A percentile compares a stretch with the other conserved stretches of the same genome.
Conservation (phyloP, 2,113 vertebrate species). For the Prunella himalayana region DNA sequence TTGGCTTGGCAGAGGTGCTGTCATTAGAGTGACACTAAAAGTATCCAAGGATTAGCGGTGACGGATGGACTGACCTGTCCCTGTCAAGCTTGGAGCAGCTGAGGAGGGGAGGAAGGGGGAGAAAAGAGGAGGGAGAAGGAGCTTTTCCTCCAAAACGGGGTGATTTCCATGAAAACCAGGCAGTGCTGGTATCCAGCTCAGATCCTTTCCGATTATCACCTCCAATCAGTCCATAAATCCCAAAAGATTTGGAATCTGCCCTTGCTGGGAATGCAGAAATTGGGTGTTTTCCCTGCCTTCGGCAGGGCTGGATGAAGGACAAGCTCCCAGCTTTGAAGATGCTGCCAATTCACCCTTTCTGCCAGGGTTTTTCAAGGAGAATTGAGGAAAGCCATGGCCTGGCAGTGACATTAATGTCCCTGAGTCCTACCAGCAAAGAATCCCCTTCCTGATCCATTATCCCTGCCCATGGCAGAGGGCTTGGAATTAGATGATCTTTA, state of each 20-base stretch:
- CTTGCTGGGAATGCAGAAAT: background rate
- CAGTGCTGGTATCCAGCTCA: background rate
- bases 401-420: background rate
- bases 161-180: background rate
- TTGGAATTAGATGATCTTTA: background rate
- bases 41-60: constrained; percentile 40
- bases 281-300: background rate
- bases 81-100: constrained; percentile 27
- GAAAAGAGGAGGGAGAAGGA: background rate
- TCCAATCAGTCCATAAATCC: background rate
- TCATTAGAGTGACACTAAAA: constrained; percentile 71
- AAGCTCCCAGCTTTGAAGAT: background rate
- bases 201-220: background rate
- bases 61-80: constrained; percentile 15
- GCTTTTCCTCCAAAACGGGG: background rate
- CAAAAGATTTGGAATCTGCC: background rate
- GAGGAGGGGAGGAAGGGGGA: background rate
- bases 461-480: background rate
- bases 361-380: background rate
- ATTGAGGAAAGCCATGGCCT: background rate
- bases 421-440: background rate
- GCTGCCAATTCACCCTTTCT: background rate
- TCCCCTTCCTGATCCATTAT: background rate
- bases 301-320: background rate
- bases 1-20: background rate